Conservation (phyloP, 2,888 invertebrate species). For the Aricia artaxerxes region DNA sequence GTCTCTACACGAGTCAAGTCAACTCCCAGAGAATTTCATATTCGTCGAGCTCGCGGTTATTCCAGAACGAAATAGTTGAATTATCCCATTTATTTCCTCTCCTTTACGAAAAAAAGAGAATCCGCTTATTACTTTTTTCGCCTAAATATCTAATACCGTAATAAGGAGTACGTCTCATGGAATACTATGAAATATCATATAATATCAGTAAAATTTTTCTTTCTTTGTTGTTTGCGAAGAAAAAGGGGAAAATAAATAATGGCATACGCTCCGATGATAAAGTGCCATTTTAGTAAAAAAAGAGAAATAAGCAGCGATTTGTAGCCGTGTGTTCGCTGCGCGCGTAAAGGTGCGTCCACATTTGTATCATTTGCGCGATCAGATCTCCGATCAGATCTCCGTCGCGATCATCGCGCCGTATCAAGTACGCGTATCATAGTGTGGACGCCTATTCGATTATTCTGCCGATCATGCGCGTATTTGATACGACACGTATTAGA, state of each 20-base stretch:
- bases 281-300: slow-evolving; percentile 35
- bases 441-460: too few relatives aligned
- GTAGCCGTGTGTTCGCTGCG: slow-evolving; percentile 15
- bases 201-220: slow-evolving; percentile 37
- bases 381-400: too few relatives aligned
- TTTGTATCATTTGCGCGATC: too few relatives aligned
- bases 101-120: neutral
- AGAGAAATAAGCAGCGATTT: slow-evolving; percentile 33
- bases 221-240: slow-evolving; percentile 38
- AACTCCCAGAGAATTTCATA: neutral
- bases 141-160: slow-evolving; percentile 11
- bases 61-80: neutral
- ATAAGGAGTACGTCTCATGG: neutral
- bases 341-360: neutral
- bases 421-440: too few relatives aligned
- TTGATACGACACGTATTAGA: too few relatives aligned
- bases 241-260: slow-evolving; percentile 34
- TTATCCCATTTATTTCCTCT: neutral
- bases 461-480: too few relatives aligned
- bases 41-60: neutral
- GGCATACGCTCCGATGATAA: slow-evolving; percentile 36
- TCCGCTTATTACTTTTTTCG: neutral
- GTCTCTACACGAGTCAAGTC: neutral
- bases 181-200: slow-evolving; percentile 18
- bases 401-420: too few relatives aligned